A percentile compares a stretch with the other conserved stretches of the same genome.
Conservation (phyloP, 1,140 invertebrate species). For the Leptinotarsa lineolata region DNA sequence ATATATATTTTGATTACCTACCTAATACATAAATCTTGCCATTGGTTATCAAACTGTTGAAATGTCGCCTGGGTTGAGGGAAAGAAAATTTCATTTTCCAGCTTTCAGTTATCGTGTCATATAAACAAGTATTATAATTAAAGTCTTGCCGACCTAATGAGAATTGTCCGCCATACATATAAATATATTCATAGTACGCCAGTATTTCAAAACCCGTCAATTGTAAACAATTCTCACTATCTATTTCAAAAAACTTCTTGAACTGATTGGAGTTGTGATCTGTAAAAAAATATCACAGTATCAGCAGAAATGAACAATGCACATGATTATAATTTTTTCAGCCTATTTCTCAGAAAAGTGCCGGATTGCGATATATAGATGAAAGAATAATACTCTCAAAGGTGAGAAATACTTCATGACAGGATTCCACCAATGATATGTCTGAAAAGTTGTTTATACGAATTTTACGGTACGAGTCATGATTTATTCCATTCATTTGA, state of each 20-base stretch:
- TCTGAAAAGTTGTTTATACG: too few species aligned
- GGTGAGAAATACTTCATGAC: too few species aligned
- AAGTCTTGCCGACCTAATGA: conserved; percentile 42
- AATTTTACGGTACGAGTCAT: too few species aligned
- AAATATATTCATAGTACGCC: conserved; percentile 47
- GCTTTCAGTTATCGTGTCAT: conserved; percentile 42
- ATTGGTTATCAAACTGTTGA: conserved; percentile 43
- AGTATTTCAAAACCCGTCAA: conserved; percentile 43
- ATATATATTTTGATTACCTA: background rate
- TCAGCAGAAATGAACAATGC: too few species aligned
- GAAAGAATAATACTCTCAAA: too few species aligned
- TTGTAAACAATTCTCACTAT: background rate
- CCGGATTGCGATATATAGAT: too few species aligned
- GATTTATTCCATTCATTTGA: too few species aligned
- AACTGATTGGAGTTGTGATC: conserved; percentile 21
- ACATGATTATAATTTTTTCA: too few species aligned
- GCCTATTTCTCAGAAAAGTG: too few species aligned
- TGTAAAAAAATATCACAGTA: conserved; percentile 12
- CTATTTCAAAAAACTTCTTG: conserved; percentile 31
- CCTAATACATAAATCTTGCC: conserved; percentile 43
- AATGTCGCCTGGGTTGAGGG: conserved; percentile 45
- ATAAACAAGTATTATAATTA: conserved; percentile 48
- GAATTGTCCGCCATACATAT: conserved; percentile 49
- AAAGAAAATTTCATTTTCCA: conserved; percentile 46
- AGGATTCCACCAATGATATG: too few species aligned